Evolutionary conservation across 37 sponge, comb jelly and placozoan species (phyloP).

Genomic region (Geodia barretti): DNA sequence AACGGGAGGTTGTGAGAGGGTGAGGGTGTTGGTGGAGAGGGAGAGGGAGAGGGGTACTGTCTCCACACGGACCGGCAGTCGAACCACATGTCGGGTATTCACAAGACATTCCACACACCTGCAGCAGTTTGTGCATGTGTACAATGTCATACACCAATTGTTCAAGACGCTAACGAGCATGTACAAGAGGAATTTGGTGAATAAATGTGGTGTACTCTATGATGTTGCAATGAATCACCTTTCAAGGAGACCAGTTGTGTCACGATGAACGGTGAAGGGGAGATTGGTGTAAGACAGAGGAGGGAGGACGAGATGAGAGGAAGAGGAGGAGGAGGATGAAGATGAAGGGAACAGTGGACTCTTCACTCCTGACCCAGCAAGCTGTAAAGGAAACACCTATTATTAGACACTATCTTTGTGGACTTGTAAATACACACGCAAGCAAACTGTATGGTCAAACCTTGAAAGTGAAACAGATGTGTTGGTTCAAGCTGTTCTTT

Average conservation of each 20-base stretch:
- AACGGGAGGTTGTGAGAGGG: constrained; percentile 22
- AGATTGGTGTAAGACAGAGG: constrained; percentile 7
- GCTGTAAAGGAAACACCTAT: not conserved
- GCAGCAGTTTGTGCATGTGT: not conserved
- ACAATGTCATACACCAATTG: not conserved
- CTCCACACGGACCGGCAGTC: constrained; percentile 46
- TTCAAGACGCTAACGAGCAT: not conserved
- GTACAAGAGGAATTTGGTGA: not conserved
- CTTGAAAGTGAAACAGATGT: constrained; percentile 34
- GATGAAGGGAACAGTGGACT: not conserved
- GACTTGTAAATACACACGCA: not conserved
- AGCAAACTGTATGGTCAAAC: constrained; percentile 14
- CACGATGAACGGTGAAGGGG: constrained; percentile 2
- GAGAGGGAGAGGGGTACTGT: constrained; percentile 25
- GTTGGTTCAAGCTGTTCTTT: constrained; percentile 26
- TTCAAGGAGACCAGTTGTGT: constrained; percentile 13
- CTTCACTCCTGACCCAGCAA: constrained; percentile 2
- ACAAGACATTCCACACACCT: constrained; percentile 61
- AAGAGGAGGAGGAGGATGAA: not conserved
- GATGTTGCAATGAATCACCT: constrained; percentile 21
- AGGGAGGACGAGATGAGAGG: constrained; percentile 12
- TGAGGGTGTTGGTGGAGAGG: constrained; percentile 51
- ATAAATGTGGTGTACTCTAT: not conserved
- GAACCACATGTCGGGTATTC: constrained; percentile 42
- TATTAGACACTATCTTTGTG: no score